These are phyloP conservation scores for Drosophila nasuta DNA, from an alignment of 1,140 invertebrate species.

Conservation along the genomic window DNA sequence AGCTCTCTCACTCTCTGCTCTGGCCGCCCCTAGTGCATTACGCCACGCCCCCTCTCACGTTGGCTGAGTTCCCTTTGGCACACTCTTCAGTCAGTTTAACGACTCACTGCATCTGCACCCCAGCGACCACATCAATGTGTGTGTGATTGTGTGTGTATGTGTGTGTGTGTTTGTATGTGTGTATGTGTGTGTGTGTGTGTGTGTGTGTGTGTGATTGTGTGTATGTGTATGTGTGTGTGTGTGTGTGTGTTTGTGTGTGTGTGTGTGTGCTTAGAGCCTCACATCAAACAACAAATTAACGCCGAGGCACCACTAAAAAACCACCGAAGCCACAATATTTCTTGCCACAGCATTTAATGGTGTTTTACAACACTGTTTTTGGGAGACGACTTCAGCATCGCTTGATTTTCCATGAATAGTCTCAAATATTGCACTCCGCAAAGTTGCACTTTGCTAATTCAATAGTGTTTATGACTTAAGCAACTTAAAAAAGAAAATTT, in stretches of 20 bases:
- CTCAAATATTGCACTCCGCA: background rate
- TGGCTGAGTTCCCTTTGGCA: background rate
- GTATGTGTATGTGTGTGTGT: conserved; percentile 5
- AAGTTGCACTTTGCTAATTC: background rate
- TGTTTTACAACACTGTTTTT: background rate
- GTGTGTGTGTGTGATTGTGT: background rate
- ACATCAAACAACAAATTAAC: conserved; percentile 76
- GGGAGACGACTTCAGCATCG: background rate
- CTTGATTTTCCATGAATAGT: background rate
- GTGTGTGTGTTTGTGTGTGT: background rate
- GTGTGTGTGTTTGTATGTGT: too few species aligned
- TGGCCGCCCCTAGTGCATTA: too few species aligned
- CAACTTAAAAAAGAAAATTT: too few species aligned
- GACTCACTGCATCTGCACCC: conserved; percentile 60
- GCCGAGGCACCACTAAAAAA: conserved; percentile 40
- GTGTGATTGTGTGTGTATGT: too few species aligned
- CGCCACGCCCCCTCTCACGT: background rate
- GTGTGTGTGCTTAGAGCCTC: conserved; percentile 10
- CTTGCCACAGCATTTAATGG: background rate
- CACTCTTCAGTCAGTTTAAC: conserved; percentile 42
- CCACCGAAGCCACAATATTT: conserved; percentile 23
- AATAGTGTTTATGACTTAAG: too few species aligned
- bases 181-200: background rate
- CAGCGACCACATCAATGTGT: conserved; percentile 20
- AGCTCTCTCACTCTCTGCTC: too few species aligned